phyloP scores from a whole-genome alignment of 2,888 invertebrate species.

The Latrodectus hesperus region DNA sequence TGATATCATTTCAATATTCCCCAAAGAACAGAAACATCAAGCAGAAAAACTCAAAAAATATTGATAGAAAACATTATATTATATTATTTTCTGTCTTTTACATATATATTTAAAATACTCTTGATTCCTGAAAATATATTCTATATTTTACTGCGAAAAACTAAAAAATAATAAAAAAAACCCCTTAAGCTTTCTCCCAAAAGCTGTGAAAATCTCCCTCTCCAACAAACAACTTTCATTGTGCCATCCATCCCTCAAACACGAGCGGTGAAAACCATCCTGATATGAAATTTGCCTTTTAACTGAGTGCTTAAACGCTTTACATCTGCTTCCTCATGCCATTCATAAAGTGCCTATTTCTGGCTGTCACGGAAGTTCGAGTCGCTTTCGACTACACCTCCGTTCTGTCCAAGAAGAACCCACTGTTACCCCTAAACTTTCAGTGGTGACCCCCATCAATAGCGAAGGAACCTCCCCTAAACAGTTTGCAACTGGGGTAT shows the following conservation, averaged over 20 bases:
- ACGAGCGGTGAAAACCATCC: background rate
- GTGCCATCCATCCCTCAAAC: too few species aligned
- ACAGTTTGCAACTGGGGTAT: slow-evolving; percentile 1
- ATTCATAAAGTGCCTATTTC: background rate
- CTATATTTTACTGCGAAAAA: too few species aligned
- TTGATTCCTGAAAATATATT: too few species aligned
- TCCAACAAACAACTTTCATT: background rate
- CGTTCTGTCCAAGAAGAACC: background rate
- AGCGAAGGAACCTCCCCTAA: background rate
- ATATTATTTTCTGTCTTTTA: too few species aligned
- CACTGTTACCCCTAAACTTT: background rate
- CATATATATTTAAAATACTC: too few species aligned
- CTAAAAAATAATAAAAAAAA: too few species aligned
- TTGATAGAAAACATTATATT: too few species aligned
- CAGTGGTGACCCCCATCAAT: background rate
- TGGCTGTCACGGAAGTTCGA: slow-evolving; percentile 45
- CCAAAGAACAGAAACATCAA: too few species aligned
- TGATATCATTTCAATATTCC: too few species aligned
- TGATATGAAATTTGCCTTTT: background rate
- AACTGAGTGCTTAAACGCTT: slow-evolving; percentile 6
- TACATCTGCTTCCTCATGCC: slow-evolving; percentile 15
- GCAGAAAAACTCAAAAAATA: too few species aligned
- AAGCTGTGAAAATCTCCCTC: background rate
- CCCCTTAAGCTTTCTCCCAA: background rate
- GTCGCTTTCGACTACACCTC: slow-evolving; percentile 30